Evolutionary conservation across 2,113 vertebrate genomes (phyloP).

Genomic region (Okapia johnstoni): DNA sequence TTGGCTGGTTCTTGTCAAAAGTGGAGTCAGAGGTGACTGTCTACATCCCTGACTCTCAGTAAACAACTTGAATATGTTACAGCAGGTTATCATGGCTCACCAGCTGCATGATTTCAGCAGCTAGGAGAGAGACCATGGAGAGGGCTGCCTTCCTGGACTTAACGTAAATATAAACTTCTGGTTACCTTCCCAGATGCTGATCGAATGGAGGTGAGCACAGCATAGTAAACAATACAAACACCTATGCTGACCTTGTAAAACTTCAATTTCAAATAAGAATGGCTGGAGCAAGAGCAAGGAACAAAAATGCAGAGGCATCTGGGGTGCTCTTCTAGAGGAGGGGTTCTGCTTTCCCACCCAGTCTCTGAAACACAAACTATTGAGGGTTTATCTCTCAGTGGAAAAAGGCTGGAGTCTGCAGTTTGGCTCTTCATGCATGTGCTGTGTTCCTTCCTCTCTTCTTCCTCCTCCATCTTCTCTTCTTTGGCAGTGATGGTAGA

Average conservation of each 20-base stretch:
- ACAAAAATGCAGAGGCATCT: neutral
- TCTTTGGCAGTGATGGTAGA: neutral
- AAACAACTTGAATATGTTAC: neutral
- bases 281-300: neutral
- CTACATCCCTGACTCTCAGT: neutral
- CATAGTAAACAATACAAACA: neutral
- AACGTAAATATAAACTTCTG: neutral
- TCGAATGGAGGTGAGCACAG: neutral
- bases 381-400: neutral
- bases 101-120: neutral
- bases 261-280: neutral
- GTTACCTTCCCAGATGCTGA: neutral
- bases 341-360: neutral
- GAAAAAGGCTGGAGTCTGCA: neutral
- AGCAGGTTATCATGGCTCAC: neutral
- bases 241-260: neutral
- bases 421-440: neutral
- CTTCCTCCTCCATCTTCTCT: constrained; percentile 11
- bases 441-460: constrained; percentile 1
- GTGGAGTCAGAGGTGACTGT: neutral
- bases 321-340: accelerated
- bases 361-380: neutral
- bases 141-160: neutral
- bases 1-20: neutral
- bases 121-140: neutral